phyloP scores from a whole-genome alignment of 2,888 invertebrate genomes.

The Philopedon plagiatum region DNA sequence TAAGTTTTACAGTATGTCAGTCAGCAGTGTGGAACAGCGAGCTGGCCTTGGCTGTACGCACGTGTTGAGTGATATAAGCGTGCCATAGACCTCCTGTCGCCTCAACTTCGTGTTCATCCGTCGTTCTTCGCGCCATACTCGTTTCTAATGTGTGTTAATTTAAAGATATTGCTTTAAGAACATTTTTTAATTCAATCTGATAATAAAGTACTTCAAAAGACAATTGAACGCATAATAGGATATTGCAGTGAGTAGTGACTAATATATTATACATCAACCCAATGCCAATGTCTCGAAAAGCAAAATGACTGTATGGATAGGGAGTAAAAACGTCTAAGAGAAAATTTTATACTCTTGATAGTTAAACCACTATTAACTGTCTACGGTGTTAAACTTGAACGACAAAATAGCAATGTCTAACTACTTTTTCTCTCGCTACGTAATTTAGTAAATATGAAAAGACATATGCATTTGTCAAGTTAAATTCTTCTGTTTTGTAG shows the following conservation, averaged over 20 bases:
- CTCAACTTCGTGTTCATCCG: conserved; percentile 56
- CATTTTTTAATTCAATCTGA: conserved; percentile 60
- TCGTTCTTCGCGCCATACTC: conserved; percentile 57
- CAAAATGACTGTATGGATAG: too few relatives aligned
- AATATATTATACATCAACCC: too few relatives aligned
- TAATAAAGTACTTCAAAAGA: conserved; percentile 2
- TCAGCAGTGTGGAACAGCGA: conserved; percentile 63
- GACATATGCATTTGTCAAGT: not conserved
- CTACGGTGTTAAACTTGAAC: too few relatives aligned
- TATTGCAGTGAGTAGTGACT: too few relatives aligned
- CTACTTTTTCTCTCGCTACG: not conserved
- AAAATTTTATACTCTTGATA: too few relatives aligned
- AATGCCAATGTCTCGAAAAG: too few relatives aligned
- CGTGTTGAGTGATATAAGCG: conserved; percentile 68
- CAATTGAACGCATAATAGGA: too few relatives aligned
- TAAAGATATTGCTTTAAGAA: conserved; percentile 56
- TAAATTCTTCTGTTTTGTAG: not conserved
- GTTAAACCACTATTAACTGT: too few relatives aligned
- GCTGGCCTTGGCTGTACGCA: conserved; percentile 64
- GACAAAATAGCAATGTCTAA: too few relatives aligned
- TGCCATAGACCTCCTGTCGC: conserved; percentile 68
- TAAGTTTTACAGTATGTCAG: conserved; percentile 35
- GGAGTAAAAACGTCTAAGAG: too few relatives aligned
- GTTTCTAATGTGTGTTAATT: conserved; percentile 62
- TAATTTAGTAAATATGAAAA: not conserved